Base-by-base conservation (phyloP, 2,888 invertebrate genomes). In the Cetonia aurata region DNA sequence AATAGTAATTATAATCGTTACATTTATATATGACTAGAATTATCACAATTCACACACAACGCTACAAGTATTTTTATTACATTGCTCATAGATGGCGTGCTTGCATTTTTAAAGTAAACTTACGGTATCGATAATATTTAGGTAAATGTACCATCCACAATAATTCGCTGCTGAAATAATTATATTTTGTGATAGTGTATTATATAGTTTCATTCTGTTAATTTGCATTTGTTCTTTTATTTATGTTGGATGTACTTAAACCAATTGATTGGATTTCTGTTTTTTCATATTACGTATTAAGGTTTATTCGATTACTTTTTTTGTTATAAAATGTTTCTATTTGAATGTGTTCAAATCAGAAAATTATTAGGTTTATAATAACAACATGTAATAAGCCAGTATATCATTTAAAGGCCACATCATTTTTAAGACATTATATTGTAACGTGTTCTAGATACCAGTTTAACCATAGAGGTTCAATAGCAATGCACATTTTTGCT, bases 21-120 rank as follows among this genome's bases (percentile, higher is more conserved):
- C 33, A n/a, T 59, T 48, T 15, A 60, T 53, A 42, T 41, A 60
- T 67, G 69, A 70, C 69, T 70, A 70, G 69, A 70, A 70, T 70
- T 70, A 70, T 70, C 69, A 70, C 69, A 70, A 65, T 70, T 65
- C 53, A 70, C 69, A 70, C 69, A 70, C 62, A 65, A 65, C 62
- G 62, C 62, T 65, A 65, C 50, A 50, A 65, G 13, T 62, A 25
- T 33, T 37, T 55, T 13, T 37, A 6, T 9, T 37, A 37, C 10
- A 37, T 37, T 37, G 25, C 1, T 25, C 25, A 25, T 25, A 25
- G 25, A 25, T 25, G n/a, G 25, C 25, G 25, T 4, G 25, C 25
- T 25, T 25, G 25, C 25, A 25, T 25, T 25, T 25, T 25, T 25
- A 25, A 25, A 25, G 25, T 25, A 25, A 25, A 25, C 25, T 25